phyloP scores from a whole-genome alignment of 2,888 invertebrate species.

The Yponomeuta evonymella region DNA sequence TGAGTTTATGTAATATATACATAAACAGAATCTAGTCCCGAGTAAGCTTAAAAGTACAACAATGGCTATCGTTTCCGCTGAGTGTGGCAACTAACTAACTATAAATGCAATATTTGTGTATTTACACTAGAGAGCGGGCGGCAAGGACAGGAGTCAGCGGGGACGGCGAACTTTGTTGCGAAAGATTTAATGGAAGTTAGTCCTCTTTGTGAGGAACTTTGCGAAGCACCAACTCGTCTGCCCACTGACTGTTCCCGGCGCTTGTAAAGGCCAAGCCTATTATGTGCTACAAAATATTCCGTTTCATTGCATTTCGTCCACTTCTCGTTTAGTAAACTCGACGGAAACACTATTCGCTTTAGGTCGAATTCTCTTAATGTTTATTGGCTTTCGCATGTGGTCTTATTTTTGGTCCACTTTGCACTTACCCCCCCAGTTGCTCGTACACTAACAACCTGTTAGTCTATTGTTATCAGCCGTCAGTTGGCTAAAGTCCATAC shows the following conservation, averaged over 20 bases:
- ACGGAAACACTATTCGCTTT: no score
- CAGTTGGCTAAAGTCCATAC: no score
- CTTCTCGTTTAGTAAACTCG: no score
- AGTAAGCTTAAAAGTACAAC: background rate
- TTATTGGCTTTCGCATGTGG: no score
- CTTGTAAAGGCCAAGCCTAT: background rate
- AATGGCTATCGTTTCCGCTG: background rate
- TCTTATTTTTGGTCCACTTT: no score
- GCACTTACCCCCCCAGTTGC: no score
- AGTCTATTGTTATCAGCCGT: no score
- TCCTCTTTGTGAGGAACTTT: conserved; percentile 70
- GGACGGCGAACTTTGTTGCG: conserved; percentile 63
- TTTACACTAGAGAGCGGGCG: background rate
- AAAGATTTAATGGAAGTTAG: conserved; percentile 74
- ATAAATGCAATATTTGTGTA: conserved; percentile 8
- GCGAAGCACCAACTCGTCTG: conserved; percentile 50
- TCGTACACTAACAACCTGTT: no score
- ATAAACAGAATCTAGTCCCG: no score
- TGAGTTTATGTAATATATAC: no score
- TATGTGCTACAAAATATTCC: background rate
- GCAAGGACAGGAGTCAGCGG: conserved; percentile 39
- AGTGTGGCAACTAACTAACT: background rate
- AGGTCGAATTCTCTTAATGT: no score
- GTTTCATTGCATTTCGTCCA: no score
- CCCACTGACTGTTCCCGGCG: conserved; percentile 42